phyloP scores from a whole-genome alignment of 1,140 invertebrate species.

The Camponotus pennsylvanicus region DNA sequence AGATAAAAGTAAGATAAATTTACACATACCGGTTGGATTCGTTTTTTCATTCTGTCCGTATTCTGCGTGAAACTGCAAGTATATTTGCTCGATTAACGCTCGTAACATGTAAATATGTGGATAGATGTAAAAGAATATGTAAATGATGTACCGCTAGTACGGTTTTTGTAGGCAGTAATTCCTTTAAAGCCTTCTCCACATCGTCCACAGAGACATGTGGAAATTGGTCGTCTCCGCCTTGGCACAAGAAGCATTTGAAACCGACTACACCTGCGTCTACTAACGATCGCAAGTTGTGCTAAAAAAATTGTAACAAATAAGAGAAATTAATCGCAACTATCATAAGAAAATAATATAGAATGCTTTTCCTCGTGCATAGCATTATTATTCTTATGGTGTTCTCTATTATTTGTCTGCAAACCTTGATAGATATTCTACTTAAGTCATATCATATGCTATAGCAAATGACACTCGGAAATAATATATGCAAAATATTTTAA shows the following conservation, averaged over 20 bases:
- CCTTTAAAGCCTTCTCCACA: slow-evolving; percentile 78
- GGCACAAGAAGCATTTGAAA: slow-evolving; percentile 91
- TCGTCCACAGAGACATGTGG: slow-evolving; percentile 87
- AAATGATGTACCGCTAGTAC: slow-evolving; percentile 12
- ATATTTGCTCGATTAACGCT: slow-evolving; percentile 2
- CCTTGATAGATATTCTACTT: no score
- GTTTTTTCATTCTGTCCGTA: not conserved
- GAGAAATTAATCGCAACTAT: not conserved
- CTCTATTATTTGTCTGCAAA: not conserved
- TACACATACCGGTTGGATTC: not conserved
- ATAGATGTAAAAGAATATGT: not conserved
- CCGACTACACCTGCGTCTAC: slow-evolving; percentile 90
- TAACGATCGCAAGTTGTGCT: slow-evolving; percentile 88
- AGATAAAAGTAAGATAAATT: not conserved
- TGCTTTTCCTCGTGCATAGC: not conserved
- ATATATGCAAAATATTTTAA: not conserved
- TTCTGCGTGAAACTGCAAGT: slow-evolving; percentile 42
- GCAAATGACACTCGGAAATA: not conserved
- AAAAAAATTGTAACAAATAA: slow-evolving; percentile 32
- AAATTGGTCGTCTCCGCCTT: slow-evolving; percentile 90
- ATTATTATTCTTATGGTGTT: not conserved
- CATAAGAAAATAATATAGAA: not conserved
- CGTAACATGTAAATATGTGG: not conserved
- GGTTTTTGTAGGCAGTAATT: slow-evolving; percentile 11
- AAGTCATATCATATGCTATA: not conserved